A percentile compares a stretch with the other conserved stretches of the same genome.
phyloP scores from a whole-genome alignment of 2,888 invertebrate genomes.

The Drosophila buzzatii region DNA sequence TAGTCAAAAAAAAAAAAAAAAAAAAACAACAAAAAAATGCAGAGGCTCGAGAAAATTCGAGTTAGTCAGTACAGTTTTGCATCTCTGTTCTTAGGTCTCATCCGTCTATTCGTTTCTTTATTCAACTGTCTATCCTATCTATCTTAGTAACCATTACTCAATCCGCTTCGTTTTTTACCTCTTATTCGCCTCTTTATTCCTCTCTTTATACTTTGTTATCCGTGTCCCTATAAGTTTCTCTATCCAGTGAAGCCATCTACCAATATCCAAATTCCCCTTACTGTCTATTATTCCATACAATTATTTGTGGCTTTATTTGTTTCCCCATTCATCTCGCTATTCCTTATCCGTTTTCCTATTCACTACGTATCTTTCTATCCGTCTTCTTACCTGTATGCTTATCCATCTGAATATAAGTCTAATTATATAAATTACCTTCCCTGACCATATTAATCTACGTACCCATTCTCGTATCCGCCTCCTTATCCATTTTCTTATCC shows the following conservation, averaged over 20 bases:
- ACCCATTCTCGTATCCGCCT: too few species aligned
- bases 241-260: neutral
- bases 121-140: neutral
- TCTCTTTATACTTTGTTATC: too few species aligned
- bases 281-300: too few species aligned
- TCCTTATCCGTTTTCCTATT: neutral
- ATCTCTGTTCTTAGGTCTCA: neutral
- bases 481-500: neutral
- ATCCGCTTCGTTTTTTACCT: too few species aligned
- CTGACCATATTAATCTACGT: too few species aligned
- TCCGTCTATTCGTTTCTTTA: neutral
- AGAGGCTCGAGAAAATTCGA: neutral
- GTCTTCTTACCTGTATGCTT: neutral
- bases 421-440: neutral
- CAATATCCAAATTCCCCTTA: neutral
- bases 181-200: neutral
- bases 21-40: too few species aligned
- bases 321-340: neutral
- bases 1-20: too few species aligned
- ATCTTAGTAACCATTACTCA: too few species aligned
- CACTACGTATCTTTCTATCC: neutral
- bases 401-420: neutral
- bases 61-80: fast-evolving
- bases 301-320: neutral
- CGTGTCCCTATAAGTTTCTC: too few species aligned